A percentile compares a stretch with the other conserved stretches of the same genome.
Conservation (phyloP, 2,888 invertebrate genomes). For the Mesorhabditis sp. region DNA sequence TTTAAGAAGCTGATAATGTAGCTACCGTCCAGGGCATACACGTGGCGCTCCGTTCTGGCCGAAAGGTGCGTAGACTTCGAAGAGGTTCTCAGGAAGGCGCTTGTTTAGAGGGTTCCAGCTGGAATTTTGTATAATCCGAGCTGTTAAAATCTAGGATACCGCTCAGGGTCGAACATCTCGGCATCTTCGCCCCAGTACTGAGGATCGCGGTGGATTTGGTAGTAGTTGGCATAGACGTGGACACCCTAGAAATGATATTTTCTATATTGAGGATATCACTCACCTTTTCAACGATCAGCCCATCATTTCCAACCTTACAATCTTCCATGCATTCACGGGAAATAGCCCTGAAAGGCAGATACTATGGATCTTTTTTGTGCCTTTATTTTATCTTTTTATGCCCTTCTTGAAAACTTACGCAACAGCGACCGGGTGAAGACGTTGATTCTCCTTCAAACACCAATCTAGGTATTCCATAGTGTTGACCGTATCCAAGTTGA, state of each 20-base stretch:
- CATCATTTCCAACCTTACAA: constrained; percentile 4
- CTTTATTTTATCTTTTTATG: not conserved
- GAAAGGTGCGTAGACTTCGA: constrained; percentile 1
- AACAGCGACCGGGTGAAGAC: constrained; percentile 17
- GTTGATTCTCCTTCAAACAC: constrained; percentile 20
- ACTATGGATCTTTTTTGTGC: constrained; percentile 1
- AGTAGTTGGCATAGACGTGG: constrained; percentile 15
- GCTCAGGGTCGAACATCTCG: not conserved
- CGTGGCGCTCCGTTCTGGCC: constrained; percentile 3
- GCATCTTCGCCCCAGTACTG: constrained; percentile 11
- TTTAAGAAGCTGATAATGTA: not conserved
- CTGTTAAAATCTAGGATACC: not conserved
- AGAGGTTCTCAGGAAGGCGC: constrained; percentile 6
- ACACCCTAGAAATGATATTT: constrained; percentile 9
- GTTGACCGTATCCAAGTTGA: constrained; percentile 14
- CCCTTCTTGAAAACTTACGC: constrained; percentile 10
- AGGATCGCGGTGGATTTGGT: constrained; percentile 10
- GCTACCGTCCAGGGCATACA: not conserved
- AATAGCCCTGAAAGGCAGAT: constrained; percentile 18
- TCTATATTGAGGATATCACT: not conserved
- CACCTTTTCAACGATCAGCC: not conserved
- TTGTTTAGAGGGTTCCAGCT: constrained; percentile 2
- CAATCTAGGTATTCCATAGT: constrained; percentile 19
- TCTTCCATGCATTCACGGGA: constrained; percentile 18
- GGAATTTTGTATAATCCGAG: not conserved